A percentile compares a stretch with the other conserved stretches of the same genome.
phyloP scores from a whole-genome alignment of 92 coral and sea anemone species.

The Epizoanthus illoricatus region DNA sequence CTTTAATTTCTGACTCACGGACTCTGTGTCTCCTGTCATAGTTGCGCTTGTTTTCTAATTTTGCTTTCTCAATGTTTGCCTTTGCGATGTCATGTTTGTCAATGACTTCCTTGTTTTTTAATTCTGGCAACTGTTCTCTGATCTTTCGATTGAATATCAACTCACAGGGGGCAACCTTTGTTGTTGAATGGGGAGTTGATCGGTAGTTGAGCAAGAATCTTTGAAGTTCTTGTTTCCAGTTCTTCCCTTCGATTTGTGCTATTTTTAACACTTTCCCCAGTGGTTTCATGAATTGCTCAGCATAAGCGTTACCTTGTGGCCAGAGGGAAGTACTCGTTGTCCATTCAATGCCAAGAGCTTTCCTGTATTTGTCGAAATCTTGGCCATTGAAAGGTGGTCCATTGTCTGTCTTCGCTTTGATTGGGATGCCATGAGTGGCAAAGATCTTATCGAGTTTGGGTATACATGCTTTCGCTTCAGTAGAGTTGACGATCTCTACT shows the following conservation, averaged over 20 bases:
- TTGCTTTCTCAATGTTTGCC: conserved; percentile 31
- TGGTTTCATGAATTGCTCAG: conserved; percentile 46
- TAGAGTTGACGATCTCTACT: conserved; percentile 44
- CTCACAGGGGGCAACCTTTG: conserved; percentile 43
- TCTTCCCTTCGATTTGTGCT: conserved; percentile 30
- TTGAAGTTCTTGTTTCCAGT: conserved; percentile 54
- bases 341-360: background rate
- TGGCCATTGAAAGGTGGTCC: conserved; percentile 1
- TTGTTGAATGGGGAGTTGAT: conserved; percentile 43
- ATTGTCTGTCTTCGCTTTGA: conserved; percentile 3
- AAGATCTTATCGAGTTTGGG: conserved; percentile 49
- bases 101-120: conserved; percentile 23
- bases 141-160: conserved; percentile 34
- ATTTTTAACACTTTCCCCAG: conserved; percentile 38
- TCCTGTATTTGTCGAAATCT: background rate
- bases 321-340: conserved; percentile 36
- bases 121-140: conserved; percentile 41
- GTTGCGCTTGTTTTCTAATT: conserved; percentile 32
- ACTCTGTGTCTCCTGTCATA: conserved; percentile 40
- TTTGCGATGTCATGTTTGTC: conserved; percentile 39
- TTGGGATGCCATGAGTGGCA: conserved; percentile 45
- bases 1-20: conserved; percentile 32
- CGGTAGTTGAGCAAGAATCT: conserved; percentile 43
- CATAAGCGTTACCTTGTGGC: conserved; percentile 42
- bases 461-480: conserved; percentile 41